Evolutionary conservation across 2,797 vertebrate genomes (phyloP), one percentile per base, ranked within the genome.

Genomic region (Sebastes itinus): DNA sequence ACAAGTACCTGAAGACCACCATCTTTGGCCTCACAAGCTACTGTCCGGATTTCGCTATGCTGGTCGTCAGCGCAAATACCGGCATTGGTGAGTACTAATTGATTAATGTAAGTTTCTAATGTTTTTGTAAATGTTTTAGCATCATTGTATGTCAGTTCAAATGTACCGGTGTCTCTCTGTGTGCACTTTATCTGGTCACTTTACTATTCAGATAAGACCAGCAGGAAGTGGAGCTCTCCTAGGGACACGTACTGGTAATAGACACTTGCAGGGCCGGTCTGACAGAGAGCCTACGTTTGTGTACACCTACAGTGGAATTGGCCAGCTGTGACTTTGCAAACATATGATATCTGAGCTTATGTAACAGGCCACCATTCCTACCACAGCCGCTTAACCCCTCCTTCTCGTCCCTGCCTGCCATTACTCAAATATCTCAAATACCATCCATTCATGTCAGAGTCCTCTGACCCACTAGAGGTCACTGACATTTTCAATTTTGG

Each of bases 1-100:
- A 99, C 92, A 99, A 99, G 78, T 99, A 99, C 93, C 92, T 99
- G 81, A 99, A 99, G 93, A 99, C 98, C 88, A 99, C 98, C 87
- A 99, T 99, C 90, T 99, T 99, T 46, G 98, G 98, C 83, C 97
- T 99, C 87, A 99, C 98, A 84, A 99, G 98, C 92, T 99, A 99
- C 93, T 99, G 98, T 87, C 98, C 98, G 0, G 98, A 99, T 91
- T 99, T 99, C n/a, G 98, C 98, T 73, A 98, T 99, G 97, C 95
- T 99, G 85, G 98, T 99, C 9, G 98, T 99, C 87, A 98, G 98
- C 0, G 98, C 98, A 78, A 99, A 99, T 94, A 99, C 98, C 0
- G 98, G 98, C 81, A 99, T 99, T 73, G 98, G 98, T 99, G 89
- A 91, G 97, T 76, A 49, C 63, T 7, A 0, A 7, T 28, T 38